Conservation (phyloP, 2,113 vertebrate species). For the Ceuthmochares aereus region DNA sequence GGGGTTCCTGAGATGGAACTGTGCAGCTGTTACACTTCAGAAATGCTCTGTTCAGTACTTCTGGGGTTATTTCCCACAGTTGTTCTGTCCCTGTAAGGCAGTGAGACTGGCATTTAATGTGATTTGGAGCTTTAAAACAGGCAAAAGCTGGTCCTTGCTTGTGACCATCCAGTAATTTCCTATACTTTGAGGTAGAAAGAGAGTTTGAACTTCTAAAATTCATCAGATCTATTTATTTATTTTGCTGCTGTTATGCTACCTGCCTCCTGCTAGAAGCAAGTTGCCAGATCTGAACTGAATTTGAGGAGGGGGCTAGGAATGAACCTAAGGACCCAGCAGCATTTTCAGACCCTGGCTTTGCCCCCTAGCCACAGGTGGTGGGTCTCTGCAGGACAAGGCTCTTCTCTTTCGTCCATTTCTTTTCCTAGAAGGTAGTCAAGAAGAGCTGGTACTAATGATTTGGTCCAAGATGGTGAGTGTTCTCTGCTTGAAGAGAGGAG, state of each 20-base stretch:
- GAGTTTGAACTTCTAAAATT: neutral
- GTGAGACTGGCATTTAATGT: neutral
- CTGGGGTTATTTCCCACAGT: neutral
- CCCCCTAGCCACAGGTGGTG: neutral
- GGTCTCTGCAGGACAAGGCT: neutral
- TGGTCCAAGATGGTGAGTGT: neutral
- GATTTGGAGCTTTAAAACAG: neutral
- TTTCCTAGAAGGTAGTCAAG: neutral
- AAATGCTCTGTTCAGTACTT: neutral
- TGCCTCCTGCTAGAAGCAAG: neutral
- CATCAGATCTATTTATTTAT: neutral
- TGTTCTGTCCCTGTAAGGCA: neutral
- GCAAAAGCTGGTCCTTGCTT: neutral
- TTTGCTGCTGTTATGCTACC: neutral
- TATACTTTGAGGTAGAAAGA: neutral
- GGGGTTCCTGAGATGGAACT: neutral
- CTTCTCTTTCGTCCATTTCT: neutral
- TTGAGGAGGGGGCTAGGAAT: neutral
- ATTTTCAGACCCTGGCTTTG: neutral
- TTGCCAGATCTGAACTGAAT: neutral
- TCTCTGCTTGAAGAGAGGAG: neutral
- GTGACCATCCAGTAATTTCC: neutral
- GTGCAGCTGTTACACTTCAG: neutral
- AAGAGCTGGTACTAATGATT: neutral
- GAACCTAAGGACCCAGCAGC: rapidly evolving